These are phyloP conservation scores for Agapornis canus DNA, from an alignment of 2,797 vertebrate species.

Conservation along the genomic window DNA sequence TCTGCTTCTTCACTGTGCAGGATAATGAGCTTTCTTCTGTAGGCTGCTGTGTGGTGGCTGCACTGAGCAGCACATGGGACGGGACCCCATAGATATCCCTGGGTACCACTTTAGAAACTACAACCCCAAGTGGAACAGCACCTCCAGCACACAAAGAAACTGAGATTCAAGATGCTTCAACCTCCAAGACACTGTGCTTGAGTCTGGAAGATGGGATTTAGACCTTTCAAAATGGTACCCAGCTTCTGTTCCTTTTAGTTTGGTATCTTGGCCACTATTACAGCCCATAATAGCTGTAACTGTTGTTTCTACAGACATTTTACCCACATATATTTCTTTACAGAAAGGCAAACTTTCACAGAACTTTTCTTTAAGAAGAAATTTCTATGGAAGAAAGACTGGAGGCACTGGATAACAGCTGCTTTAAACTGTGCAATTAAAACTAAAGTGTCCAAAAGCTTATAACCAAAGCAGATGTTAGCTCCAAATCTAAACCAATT, in stretches of 20 bases:
- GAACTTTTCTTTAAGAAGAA: neutral
- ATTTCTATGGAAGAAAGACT: neutral
- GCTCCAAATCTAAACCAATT: constrained; percentile 54
- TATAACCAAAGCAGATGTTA: constrained; percentile 46
- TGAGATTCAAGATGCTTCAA: neutral
- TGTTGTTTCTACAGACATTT: neutral
- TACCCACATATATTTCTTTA: neutral
- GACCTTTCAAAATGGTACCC: neutral
- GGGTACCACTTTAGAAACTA: neutral
- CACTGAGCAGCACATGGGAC: neutral
- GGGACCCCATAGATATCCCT: neutral
- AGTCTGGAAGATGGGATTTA: neutral
- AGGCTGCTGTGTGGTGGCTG: neutral
- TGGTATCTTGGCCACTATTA: neutral
- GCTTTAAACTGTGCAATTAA: constrained; percentile 47
- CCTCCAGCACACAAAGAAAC: neutral
- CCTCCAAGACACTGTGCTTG: neutral
- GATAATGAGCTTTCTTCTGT: neutral
- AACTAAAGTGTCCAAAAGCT: constrained; percentile 17
- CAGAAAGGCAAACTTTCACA: neutral
- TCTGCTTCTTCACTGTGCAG: neutral
- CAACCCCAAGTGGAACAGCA: neutral
- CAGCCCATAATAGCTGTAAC: neutral
- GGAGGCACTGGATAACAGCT: neutral
- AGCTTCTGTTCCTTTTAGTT: neutral